These are phyloP conservation scores for Tadarida brasiliensis DNA, from an alignment of 2,797 vertebrate genomes.

Conservation along the genomic window DNA sequence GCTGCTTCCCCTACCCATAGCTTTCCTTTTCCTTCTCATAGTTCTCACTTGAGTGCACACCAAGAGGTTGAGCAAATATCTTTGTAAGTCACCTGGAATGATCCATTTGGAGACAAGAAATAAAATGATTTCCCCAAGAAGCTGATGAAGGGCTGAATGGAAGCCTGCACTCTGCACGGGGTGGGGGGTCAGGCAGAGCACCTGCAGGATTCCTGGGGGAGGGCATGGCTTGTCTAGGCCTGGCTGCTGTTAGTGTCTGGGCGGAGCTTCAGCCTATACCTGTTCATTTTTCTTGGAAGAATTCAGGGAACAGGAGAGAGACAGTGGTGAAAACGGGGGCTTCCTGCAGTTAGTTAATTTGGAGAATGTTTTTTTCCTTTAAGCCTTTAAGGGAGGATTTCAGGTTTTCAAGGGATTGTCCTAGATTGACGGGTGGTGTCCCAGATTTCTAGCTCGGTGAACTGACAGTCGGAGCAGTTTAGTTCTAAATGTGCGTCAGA, in stretches of 20 bases:
- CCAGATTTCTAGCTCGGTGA: conserved; percentile 17
- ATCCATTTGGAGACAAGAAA: background rate
- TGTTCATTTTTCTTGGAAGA: conserved; percentile 11
- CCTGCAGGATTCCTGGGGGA: background rate
- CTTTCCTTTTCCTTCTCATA: background rate
- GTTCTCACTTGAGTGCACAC: background rate
- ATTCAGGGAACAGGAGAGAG: background rate
- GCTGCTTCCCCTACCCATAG: background rate
- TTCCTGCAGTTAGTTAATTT: background rate
- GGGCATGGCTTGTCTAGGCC: background rate
- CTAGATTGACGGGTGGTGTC: conserved; percentile 40
- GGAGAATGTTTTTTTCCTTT: background rate
- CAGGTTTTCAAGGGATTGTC: background rate
- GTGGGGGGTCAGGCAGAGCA: too few species aligned
- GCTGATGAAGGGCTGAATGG: background rate
- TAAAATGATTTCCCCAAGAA: background rate
- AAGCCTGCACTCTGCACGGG: too few species aligned
- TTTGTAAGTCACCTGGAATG: background rate
- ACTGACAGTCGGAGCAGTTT: background rate
- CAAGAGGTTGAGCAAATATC: background rate
- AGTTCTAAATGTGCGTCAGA: background rate
- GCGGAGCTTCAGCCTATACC: background rate
- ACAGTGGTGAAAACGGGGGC: background rate
- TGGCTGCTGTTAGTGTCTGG: background rate
- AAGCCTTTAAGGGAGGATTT: background rate